phyloP scores from a whole-genome alignment of 2,888 invertebrate genomes.

The Drosophila setosimentum region DNA sequence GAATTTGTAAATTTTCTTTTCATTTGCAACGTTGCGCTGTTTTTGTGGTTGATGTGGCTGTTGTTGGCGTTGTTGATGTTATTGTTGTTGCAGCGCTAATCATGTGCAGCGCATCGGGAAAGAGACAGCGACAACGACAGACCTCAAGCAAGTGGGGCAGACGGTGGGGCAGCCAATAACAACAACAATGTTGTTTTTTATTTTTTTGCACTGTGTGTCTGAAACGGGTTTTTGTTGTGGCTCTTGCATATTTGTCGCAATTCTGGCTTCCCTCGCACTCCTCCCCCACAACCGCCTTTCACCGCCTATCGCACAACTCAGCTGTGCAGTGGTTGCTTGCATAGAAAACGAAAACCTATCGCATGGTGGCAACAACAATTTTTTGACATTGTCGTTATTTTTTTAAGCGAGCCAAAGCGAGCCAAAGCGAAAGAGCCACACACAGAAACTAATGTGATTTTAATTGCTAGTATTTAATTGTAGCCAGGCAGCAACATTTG shows the following conservation, averaged over 20 bases:
- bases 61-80: conserved; percentile 37
- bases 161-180: conserved; percentile 35
- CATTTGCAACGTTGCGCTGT: conserved; percentile 67
- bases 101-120: conserved; percentile 63
- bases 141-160: conserved; percentile 69
- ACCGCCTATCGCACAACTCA: conserved; percentile 16
- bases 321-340: conserved; percentile 29
- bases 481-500: conserved; percentile 20
- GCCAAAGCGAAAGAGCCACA: conserved; percentile 8
- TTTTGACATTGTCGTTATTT: conserved; percentile 24
- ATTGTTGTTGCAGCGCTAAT: conserved; percentile 63
- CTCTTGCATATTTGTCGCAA: conserved; percentile 56
- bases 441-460: conserved; percentile 61
- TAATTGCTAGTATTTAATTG: conserved; percentile 58
- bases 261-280: conserved; percentile 17
- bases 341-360: conserved; percentile 19
- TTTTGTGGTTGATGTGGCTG: conserved; percentile 31
- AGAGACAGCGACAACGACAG: conserved; percentile 39
- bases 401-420: too few species aligned
- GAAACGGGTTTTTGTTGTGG: conserved; percentile 65
- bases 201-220: conserved; percentile 47
- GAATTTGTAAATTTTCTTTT: conserved; percentile 85
- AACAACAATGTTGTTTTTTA: conserved; percentile 49
- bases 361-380: conserved; percentile 4
- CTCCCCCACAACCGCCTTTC: background rate